Base-by-base conservation (phyloP, 2,888 invertebrate species). In the Nineta flava region DNA sequence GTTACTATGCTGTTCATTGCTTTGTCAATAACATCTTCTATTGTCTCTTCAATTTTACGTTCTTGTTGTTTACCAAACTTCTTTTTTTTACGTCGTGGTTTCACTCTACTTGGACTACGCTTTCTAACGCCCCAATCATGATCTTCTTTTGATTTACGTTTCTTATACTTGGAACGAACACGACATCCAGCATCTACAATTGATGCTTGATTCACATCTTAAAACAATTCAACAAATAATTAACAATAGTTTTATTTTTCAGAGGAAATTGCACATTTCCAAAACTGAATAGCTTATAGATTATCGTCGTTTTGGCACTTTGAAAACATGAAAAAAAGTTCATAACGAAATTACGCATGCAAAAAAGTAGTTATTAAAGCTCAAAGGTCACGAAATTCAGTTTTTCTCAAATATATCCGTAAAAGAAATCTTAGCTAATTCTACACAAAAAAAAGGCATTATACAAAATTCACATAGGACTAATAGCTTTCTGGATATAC, bases 181-280 rank as follows among this genome's bases (percentile, higher is more conserved):
- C 70, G 70, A 55, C 73, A 74, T 6, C 75, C 75, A 40, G 70
- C 74, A 52, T 75, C 74, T 49, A 67, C 71, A 7, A 75, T 65
- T 9, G 66, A 59, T 1, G 72, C 74, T 53, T 76, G 74, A 38
- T 69, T 66, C 0, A 73, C 65, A 55, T 75, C 74, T 73, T 52
- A 13, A 58, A 56, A 52, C 19, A 47, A 49, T 53, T 47, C 13
- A n/a, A 48, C 17, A 47, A 31, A 32, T 21, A 50, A 48, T 47
- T 41, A 35, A 52, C 46, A 48, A 19, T 42, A 12, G 13, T 26
- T 49, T 10, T 17, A 38, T 34, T 48, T 13, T 15, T 1, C 2
- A 17, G 19, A 34, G 19, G 3, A 45, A 2, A 19, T 19, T 40
- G 13, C 48, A 41, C 2, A n/a, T n/a, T n/a, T n/a, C n/a, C n/a